Percentiles rank a stretch among this genome's conserved stretches.
phyloP scores from a whole-genome alignment of 1,140 invertebrate species.

The Bombus turneri region DNA sequence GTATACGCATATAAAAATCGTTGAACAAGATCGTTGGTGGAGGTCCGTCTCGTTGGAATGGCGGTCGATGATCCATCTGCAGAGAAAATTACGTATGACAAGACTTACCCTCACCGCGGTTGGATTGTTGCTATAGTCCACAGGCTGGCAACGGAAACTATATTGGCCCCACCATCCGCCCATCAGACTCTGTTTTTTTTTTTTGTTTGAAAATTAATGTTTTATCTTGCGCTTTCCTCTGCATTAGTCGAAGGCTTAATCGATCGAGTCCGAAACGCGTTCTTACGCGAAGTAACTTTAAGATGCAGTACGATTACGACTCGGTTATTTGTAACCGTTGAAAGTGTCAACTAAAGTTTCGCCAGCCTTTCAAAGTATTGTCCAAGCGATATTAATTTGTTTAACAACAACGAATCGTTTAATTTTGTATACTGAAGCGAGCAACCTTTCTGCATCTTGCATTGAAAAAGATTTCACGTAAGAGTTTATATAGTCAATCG shows the following conservation, averaged over 20 bases:
- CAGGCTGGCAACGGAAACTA: conserved; percentile 94
- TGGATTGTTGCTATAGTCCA: conserved; percentile 90
- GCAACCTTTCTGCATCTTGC: neutral
- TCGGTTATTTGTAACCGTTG: no score
- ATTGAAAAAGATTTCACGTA: conserved; percentile 1
- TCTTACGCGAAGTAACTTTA: no score
- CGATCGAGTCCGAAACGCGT: conserved; percentile 5
- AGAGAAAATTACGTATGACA: conserved; percentile 50
- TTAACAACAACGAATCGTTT: neutral
- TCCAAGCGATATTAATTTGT: neutral
- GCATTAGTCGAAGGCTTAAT: neutral
- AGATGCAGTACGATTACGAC: neutral
- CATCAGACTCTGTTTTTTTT: conserved; percentile 84
- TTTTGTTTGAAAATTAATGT: conserved; percentile 76
- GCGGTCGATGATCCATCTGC: conserved; percentile 45
- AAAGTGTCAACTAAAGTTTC: no score
- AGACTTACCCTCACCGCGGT: conserved; percentile 90
- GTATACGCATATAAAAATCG: conserved; percentile 4
- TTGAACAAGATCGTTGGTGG: conserved; percentile 23
- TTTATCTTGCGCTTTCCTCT: conserved; percentile 25
- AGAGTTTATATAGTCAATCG: neutral
- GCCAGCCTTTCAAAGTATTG: neutral
- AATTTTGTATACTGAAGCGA: neutral
- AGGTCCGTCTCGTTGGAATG: conserved; percentile 52
- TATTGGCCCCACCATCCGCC: conserved; percentile 90